Conservation (phyloP, 2,113 vertebrate species). For the rat (Rattus norvegicus) region DNA sequence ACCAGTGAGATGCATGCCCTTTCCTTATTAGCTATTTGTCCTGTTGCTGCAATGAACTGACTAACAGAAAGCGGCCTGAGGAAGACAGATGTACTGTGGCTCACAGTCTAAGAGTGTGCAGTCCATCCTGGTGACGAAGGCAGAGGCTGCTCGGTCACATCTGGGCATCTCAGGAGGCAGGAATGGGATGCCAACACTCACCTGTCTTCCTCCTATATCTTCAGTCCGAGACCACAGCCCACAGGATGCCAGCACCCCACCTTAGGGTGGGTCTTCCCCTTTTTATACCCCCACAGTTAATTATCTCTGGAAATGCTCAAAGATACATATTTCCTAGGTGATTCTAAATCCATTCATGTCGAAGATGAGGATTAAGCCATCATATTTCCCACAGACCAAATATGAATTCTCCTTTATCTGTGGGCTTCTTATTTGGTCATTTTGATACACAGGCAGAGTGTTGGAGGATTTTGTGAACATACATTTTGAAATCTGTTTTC, state of each 20-base stretch:
- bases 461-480: neutral
- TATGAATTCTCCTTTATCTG: neutral
- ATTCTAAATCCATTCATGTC: neutral
- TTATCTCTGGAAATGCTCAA: neutral
- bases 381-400: neutral
- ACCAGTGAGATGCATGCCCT: accelerated
- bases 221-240: neutral
- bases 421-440: neutral
- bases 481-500: neutral
- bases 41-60: neutral
- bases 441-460: neutral
- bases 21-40: neutral
- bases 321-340: neutral
- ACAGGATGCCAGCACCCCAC: neutral
- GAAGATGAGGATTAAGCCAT: neutral
- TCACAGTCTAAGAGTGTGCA: neutral
- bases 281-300: neutral
- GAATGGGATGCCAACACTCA: neutral
- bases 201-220: neutral
- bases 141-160: neutral
- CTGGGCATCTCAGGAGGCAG: neutral
- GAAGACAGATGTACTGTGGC: neutral
- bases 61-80: neutral
- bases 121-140: neutral
- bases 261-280: neutral